Evolutionary conservation across 1,140 invertebrate genomes (phyloP), one percentile per base, ranked within the genome.

Genomic region (Thaumetopoea pityocampa): DNA sequence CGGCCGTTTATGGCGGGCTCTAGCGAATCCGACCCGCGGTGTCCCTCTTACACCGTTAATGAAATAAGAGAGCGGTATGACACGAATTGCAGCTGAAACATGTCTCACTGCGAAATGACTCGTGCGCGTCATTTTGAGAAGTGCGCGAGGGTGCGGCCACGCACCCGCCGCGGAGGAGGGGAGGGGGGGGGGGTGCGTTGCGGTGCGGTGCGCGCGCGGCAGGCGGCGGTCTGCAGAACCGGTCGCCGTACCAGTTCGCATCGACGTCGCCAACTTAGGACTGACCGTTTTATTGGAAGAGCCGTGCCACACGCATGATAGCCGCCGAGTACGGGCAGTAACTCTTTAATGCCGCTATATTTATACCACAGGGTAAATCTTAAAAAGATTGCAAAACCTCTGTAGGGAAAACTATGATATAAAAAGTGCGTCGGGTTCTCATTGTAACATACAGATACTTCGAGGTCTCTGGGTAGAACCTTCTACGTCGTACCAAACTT

Each of bases 261-360:
- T 76, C 73, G 51, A 67, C 69, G 54, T 71, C 60, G 71, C 42
- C 56, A 56, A 60, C 67, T 73, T 70, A 76, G 69, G 67, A 72
- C 66, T 71, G 76, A 79, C 70, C 67, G 77, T 81, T 80, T 79
- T 73, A 79, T 78, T 78, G 81, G 74, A 64, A 56, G 56, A 69
- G 74, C 66, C 51, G 61, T 71, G 73, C 67, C 76, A 71, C 67
- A 78, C 68, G 70, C 79, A 78, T 57, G 62, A 67, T 60, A 48
- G 58, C 61, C 59, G 67, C 58, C 33, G 51, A 46, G 57, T 55
- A 66, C 57, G 37, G 52, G 34, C 58, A 47, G 28, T 51, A 67
- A 47, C 64, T 58, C 59, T 61, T 11, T n/a, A 47, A 54, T 51
- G 54, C 47, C 44, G 49, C 58, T 48, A 55, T 48, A 54, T n/a